These are phyloP conservation scores for Pachycephus smyrnensis DNA, from an alignment of 2,888 invertebrate species.

Conservation along the genomic window DNA sequence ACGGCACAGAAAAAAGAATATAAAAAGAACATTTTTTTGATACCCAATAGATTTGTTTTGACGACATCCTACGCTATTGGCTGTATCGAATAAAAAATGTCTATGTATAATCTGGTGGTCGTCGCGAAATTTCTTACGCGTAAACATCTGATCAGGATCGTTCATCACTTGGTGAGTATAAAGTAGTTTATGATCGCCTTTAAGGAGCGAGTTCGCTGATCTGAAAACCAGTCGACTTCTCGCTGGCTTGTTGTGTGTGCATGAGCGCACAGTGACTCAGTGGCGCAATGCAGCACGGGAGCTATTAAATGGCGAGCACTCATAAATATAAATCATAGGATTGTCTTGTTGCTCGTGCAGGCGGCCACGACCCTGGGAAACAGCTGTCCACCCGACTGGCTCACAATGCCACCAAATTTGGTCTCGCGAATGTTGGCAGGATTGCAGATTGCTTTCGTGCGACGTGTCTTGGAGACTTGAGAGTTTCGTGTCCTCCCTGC, in stretches of 20 bases:
- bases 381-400: slow-evolving; percentile 52
- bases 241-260: slow-evolving; percentile 21
- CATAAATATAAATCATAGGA: slow-evolving; percentile 64
- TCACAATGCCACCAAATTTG: slow-evolving; percentile 53
- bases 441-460: slow-evolving; percentile 42
- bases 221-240: slow-evolving; percentile 22
- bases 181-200: slow-evolving; percentile 47
- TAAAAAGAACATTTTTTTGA: neutral
- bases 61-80: neutral
- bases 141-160: slow-evolving; percentile 47
- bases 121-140: slow-evolving; percentile 1
- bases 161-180: slow-evolving; percentile 36
- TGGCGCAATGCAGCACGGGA: slow-evolving; percentile 40
- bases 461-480: slow-evolving; percentile 25
- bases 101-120: neutral
- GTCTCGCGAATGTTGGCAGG: slow-evolving; percentile 45
- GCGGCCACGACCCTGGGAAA: slow-evolving; percentile 46
- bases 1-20: neutral
- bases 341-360: slow-evolving; percentile 52
- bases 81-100: neutral
- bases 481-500: neutral
- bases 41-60: neutral
- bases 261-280: slow-evolving; percentile 34
- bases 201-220: slow-evolving; percentile 27
- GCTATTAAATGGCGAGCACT: slow-evolving; percentile 60